Evolutionary conservation across 1,140 invertebrate species (phyloP), one percentile per base, ranked within the genome.

Genomic region (Diorhabda carinulata): DNA sequence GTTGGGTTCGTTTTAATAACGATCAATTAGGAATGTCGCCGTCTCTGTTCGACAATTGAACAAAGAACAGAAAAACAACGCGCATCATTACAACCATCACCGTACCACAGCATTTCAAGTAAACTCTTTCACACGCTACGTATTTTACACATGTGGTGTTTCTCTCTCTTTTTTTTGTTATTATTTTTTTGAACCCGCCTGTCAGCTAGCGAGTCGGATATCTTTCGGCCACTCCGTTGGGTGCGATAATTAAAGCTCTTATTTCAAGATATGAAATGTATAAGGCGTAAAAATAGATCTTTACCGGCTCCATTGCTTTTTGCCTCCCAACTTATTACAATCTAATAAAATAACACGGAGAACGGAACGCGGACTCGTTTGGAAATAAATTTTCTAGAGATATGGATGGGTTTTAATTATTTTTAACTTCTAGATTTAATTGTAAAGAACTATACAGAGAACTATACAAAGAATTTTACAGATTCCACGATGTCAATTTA

Each of bases 91-190:
- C 47, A 4, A 52, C 6, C 47, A 52, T 52, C 47, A 52, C 47
- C 47, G n/a, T n/a, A 52, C 47, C 47, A n/a, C n/a, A n/a, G 47
- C 47, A 52, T 52, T n/a, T 72, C 73, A 72, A 71, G 64, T 69
- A 52, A 77, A 76, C 71, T 76, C 75, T 77, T 78, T 78, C 76
- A 77, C 77, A 76, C 77, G 75, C 68, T 76, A 65, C 67, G 66
- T 61, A 66, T 43, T 72, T 66, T 64, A 72, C 72, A 75, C 72
- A 74, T 74, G 73, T 69, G 66, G 69, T 67, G 57, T 76, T 52
- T 52, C 47, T 52, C 25, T 52, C 66, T 76, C 77, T 78, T 73
- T 72, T 72, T 72, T 57, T 70, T 52, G 47, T 52, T 52, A 52
- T 52, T 52, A 52, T 64, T 69, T 56, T 43, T 75, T 45, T 61